Evolutionary conservation across 2,888 invertebrate genomes (phyloP).

Genomic region (Panorpa germanica): DNA sequence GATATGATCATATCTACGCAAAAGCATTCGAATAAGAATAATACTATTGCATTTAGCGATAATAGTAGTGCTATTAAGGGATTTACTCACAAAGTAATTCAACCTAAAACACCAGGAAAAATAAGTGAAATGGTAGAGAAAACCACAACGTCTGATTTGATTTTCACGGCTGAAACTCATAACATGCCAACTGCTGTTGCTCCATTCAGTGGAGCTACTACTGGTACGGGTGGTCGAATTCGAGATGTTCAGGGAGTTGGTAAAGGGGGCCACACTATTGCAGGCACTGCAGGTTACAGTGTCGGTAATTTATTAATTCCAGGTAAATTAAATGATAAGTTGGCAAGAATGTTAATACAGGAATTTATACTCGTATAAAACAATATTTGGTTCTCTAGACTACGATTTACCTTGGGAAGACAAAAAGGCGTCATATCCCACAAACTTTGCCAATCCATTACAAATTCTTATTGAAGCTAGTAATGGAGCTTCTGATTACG

Average conservation of each 20-base stretch:
- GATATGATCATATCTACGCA: conserved; percentile 89
- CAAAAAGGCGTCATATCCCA: conserved; percentile 50
- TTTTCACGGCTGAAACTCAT: conserved; percentile 97
- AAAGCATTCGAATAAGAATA: conserved; percentile 66
- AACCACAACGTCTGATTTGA: conserved; percentile 79
- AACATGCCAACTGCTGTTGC: conserved; percentile 97
- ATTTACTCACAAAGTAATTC: conserved; percentile 46
- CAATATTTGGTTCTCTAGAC: conserved; percentile 26
- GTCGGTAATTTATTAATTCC: conserved; percentile 86
- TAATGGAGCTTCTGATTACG: conserved; percentile 96
- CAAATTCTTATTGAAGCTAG: conserved; percentile 89
- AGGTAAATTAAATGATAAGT: conserved; percentile 28
- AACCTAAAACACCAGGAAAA: conserved; percentile 44
- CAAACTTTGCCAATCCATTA: conserved; percentile 75
- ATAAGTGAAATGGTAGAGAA: conserved; percentile 37
- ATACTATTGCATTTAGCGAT: conserved; percentile 92
- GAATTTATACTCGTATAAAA: conserved; percentile 5
- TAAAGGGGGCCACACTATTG: conserved; percentile 81
- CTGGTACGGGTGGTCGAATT: conserved; percentile 91
- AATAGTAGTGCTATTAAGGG: conserved; percentile 92
- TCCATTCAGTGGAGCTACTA: conserved; percentile 94
- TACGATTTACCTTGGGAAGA: conserved; percentile 83
- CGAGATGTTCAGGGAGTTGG: conserved; percentile 93
- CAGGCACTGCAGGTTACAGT: conserved; percentile 91
- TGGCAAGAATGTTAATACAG: not conserved